A percentile compares a stretch with the other conserved stretches of the same genome.
phyloP scores from a whole-genome alignment of 2,888 invertebrate species.

The Meliscaeva auricollis region DNA sequence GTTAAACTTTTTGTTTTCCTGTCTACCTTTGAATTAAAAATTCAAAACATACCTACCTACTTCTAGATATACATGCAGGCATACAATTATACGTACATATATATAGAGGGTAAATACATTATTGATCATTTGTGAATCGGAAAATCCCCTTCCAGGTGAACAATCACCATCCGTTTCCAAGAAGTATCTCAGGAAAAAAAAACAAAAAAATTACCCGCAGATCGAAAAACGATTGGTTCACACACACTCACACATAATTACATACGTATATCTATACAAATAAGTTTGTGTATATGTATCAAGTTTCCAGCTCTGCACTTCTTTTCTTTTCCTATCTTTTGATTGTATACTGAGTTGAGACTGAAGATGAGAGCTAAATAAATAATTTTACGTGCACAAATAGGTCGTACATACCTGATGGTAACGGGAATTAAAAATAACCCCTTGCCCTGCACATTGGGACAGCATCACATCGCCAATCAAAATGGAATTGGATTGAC shows the following conservation, averaged over 20 bases:
- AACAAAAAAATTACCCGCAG: conserved; percentile 15
- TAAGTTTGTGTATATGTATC: not conserved
- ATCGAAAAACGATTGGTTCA: conserved; percentile 25
- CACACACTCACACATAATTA: too few species aligned
- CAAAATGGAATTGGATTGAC: too few species aligned
- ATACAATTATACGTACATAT: too few species aligned
- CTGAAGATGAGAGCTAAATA: conserved; percentile 2
- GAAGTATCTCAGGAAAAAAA: conserved; percentile 41
- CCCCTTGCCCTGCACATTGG: too few species aligned
- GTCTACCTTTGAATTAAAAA: conserved; percentile 7
- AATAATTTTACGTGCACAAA: not conserved
- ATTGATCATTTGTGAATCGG: conserved; percentile 38
- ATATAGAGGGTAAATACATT: conserved; percentile 19
- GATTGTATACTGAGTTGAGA: not conserved
- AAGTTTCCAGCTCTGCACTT: conserved; percentile 19
- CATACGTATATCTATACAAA: not conserved
- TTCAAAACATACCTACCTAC: conserved; percentile 7
- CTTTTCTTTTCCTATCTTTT: conserved; percentile 3
- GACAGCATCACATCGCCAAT: too few species aligned
- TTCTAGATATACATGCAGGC: not conserved
- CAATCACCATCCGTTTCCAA: conserved; percentile 31
- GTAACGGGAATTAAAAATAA: not conserved
- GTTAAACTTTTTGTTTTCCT: not conserved
- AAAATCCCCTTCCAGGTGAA: conserved; percentile 54
- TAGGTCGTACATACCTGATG: not conserved